Conservation (phyloP, 2,797 vertebrate species). For the Phataginus tetradactyla region DNA sequence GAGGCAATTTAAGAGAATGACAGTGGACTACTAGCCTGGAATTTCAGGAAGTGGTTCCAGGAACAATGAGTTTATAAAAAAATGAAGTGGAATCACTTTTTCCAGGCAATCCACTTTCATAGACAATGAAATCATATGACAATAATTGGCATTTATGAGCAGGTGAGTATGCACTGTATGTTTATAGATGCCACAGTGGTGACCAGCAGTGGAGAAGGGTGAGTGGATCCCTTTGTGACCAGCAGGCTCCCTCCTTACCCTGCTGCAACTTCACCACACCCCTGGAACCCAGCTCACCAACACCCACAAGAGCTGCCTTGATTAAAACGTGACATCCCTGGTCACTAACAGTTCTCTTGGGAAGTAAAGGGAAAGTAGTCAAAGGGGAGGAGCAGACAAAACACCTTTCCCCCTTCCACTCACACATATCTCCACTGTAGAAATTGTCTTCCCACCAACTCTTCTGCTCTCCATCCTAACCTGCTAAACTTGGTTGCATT, state of each 20-base stretch:
- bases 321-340: conserved; percentile 66
- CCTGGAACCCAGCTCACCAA: background rate
- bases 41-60: conserved; percentile 68
- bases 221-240: conserved; percentile 22
- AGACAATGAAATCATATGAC: conserved; percentile 48
- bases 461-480: background rate
- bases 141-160: conserved; percentile 52
- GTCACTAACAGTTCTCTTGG: conserved; percentile 57
- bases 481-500: background rate
- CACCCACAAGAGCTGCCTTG: conserved; percentile 8
- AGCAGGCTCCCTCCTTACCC: background rate
- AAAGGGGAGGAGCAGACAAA: conserved; percentile 41
- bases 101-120: conserved; percentile 55
- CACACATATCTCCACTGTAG: conserved; percentile 15
- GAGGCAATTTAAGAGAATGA: conserved; percentile 34
- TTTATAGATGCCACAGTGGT: conserved; percentile 31
- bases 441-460: background rate
- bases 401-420: conserved; percentile 9
- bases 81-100: conserved; percentile 67
- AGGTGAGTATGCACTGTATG: background rate
- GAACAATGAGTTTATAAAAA: conserved; percentile 59
- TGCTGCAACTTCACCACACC: background rate
- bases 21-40: conserved; percentile 48
- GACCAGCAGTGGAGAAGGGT: background rate
- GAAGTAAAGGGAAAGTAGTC: conserved; percentile 42